These are phyloP conservation scores for Carassius gibelio DNA, from an alignment of 2,113 vertebrate genomes.

Conservation along the genomic window DNA sequence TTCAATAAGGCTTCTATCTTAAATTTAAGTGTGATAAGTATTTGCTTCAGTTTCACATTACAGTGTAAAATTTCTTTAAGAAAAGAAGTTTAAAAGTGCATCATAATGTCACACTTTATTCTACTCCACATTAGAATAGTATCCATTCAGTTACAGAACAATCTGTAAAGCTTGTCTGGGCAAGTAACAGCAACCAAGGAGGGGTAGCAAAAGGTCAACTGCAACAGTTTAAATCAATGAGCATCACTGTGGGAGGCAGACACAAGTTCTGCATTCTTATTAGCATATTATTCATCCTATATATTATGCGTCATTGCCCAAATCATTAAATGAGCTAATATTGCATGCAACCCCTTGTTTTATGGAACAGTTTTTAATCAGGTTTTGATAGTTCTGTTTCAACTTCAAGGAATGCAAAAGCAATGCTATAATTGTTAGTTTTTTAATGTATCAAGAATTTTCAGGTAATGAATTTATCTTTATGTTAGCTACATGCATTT, in stretches of 20 bases:
- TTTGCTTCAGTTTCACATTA: not conserved
- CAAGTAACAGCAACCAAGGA: not conserved
- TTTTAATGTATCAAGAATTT: not conserved
- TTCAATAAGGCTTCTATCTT: not conserved
- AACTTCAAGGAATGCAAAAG: not conserved
- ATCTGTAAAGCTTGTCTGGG: not conserved
- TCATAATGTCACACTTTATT: not conserved
- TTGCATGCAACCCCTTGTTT: not conserved
- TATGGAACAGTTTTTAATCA: not conserved
- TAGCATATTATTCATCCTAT: constrained; percentile 5
- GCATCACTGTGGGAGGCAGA: constrained; percentile 3
- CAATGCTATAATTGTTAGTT: not conserved
- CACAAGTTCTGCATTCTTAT: constrained; percentile 4
- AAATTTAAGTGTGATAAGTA: not conserved
- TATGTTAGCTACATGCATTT: not conserved
- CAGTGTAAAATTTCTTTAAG: not conserved
- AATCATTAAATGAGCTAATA: not conserved
- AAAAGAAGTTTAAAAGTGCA: not conserved
- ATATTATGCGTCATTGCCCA: not conserved
- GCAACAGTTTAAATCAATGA: constrained; percentile 34
- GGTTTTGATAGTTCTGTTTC: not conserved
- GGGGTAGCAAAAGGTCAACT: constrained; percentile 23
- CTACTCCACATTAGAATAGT: not conserved
- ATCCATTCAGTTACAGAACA: not conserved
- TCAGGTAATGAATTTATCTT: too few species aligned